Evolutionary conservation across 2,113 vertebrate species (phyloP), one percentile per base, ranked within the genome.

Genomic region (Caranx ignobilis): DNA sequence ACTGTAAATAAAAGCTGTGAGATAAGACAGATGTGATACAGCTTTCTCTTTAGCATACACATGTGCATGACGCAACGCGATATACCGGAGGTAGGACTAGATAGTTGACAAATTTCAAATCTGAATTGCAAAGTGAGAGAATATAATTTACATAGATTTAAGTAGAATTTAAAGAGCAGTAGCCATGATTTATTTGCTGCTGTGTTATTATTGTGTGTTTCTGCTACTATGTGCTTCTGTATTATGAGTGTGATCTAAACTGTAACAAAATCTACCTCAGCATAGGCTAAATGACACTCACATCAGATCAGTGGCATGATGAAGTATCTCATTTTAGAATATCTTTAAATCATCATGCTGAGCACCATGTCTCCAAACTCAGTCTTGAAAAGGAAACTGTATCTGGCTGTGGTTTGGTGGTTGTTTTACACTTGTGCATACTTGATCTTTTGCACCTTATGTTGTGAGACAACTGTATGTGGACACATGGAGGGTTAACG

Each of bases 1-100:
- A 39, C 34, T 68, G 55, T 79, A 73, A 84, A 85, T 79, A 72
- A 88, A 78, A 71, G 71, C 41, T 62, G 10, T 16, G 63, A 68
- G 54, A 79, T 59, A 71, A 64, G 11, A 60, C n/a, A 6, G 65
- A 71, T 61, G 19, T 50, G 45, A 75, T 43, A 71, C n/a, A n/a
- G 54, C 37, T 77, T 82, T 69, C 11, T 37, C 0, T 65, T 65
- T 13, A 31, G 66, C 48, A 59, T n/a, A 35, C 31, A 34, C 13
- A 13, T 69, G 39, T 66, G 19, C 48, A 65, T 66, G 52, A 71
- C 4, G 13, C 56, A 65, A 79, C 26, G 11, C 50, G 10, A 57
- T 71, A 52, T 12, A 26, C 26, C 26, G 26, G 26, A 32, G 12
- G 12, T 32, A 56, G 26, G 11, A 84, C 45, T 26, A n/a, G 37